Evolutionary conservation across 2,888 invertebrate genomes (phyloP).

Genomic region (Xestia c-nigrum): DNA sequence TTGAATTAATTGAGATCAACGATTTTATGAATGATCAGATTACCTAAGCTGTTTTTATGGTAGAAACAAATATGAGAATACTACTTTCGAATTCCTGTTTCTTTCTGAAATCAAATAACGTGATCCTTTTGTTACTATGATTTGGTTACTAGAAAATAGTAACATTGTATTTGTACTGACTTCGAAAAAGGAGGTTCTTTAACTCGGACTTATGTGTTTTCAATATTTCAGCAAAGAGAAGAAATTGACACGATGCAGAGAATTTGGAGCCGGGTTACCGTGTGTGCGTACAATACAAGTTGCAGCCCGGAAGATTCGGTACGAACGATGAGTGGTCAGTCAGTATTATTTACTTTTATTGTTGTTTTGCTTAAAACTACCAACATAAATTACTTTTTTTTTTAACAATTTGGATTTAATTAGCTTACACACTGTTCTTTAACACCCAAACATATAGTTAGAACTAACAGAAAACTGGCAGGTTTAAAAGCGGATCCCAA

Average conservation of each 20-base stretch:
- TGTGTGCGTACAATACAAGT: slow-evolving; percentile 82
- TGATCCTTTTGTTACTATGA: not conserved
- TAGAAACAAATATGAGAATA: not conserved
- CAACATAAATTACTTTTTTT: not conserved
- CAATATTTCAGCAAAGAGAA: slow-evolving; percentile 82
- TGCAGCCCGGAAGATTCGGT: slow-evolving; percentile 81
- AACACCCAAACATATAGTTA: not conserved
- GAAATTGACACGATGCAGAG: slow-evolving; percentile 88
- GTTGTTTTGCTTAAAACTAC: not conserved
- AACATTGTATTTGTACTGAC: not conserved
- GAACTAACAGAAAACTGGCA: not conserved
- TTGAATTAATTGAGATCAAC: not conserved
- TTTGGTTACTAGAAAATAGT: not conserved
- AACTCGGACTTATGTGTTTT: not conserved
- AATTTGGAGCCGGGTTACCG: slow-evolving; percentile 86
- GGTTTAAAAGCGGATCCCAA: not conserved
- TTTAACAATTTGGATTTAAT: too few relatives aligned
- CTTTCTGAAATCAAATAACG: not conserved
- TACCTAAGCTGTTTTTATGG: not conserved
- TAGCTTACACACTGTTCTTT: not conserved
- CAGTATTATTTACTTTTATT: slow-evolving; percentile 55
- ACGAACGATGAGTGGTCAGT: slow-evolving; percentile 86
- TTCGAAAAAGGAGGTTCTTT: not conserved
- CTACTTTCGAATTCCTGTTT: not conserved
- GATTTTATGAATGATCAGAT: not conserved